Conservation (phyloP, 2,797 vertebrate genomes). For the Cyclura pinguis region DNA sequence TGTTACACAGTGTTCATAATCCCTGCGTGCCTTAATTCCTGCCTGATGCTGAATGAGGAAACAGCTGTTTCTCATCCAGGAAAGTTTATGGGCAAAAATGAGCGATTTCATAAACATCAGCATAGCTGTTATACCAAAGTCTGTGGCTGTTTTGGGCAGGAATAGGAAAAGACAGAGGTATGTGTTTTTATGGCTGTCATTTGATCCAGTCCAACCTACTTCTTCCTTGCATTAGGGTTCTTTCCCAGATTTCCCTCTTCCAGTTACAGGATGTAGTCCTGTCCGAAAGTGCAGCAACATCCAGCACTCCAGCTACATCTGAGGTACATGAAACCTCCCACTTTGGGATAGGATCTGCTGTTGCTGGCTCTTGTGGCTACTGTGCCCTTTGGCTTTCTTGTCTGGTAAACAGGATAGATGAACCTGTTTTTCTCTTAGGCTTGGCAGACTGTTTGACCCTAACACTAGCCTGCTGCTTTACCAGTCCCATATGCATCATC, state of each 20-base stretch:
- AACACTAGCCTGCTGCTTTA: too few species aligned
- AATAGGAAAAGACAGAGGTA: not conserved
- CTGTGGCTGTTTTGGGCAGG: too few species aligned
- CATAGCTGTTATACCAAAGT: too few species aligned
- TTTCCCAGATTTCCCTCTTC: too few species aligned
- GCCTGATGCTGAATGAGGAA: not conserved
- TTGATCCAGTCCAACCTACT: not conserved
- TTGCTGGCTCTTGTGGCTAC: not conserved
- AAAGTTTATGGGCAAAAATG: too few species aligned
- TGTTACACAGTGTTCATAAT: not conserved
- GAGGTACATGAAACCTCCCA: not conserved
- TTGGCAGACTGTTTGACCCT: not conserved
- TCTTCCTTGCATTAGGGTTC: not conserved
- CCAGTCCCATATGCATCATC: too few species aligned
- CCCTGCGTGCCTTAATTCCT: not conserved
- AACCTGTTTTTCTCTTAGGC: not conserved
- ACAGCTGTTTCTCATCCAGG: not conserved
- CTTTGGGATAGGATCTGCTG: not conserved
- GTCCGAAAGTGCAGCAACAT: not conserved
- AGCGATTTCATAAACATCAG: too few species aligned
- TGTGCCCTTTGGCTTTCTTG: not conserved
- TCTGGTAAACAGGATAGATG: too few species aligned
- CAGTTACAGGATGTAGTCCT: not conserved
- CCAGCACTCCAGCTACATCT: not conserved
- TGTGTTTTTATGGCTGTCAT: not conserved